Evolutionary conservation across 2,888 invertebrate genomes (phyloP), one percentile per base, ranked within the genome.

Genomic region (Nephrotoma flavescens): DNA sequence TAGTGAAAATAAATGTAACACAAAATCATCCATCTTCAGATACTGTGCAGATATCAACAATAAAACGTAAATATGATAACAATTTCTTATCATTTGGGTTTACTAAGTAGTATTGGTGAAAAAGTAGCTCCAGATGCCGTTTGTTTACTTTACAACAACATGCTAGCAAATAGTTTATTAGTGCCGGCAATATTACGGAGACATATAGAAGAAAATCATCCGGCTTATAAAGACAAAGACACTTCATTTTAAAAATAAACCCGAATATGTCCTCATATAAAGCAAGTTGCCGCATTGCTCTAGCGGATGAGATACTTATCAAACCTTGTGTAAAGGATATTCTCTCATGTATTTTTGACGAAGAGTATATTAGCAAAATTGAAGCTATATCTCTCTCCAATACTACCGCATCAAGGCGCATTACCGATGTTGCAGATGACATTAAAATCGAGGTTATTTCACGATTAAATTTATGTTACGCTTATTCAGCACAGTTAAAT

Each of bases 271-370:
- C 87, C 45, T 87, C 87, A 86, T 87, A n/a, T n/a, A n/a, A 86
- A 85, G 87, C 86, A n/a, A n/a, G 31, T 83, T 87, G 86, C 83
- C 86, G 87, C 45, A 86, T 86, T 86, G 86, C 86, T 86, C 85
- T 85, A 0, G 87, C 87, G 85, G 87, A 86, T 85, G 87, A 86
- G 85, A 83, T 85, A 87, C 86, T 87, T 86, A 86, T 87, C 42
- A 87, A 44, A 45, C 86, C 86, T 47, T 85, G 86, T 41, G 85
- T 86, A 15, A 12, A 86, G 12, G 85, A n/a, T n/a, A n/a, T n/a
- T n/a, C n/a, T n/a, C n/a, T n/a, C n/a, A 85, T 83, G 83, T 19
- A 19, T 83, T 19, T 83, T 83, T 15, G 1, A 19, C 83, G 83
- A 83, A 83, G 83, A 19, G 57, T 57, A 57, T 47, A 47, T 1